Conservation (phyloP, 2,113 vertebrate genomes). For the Cathartes aura region DNA sequence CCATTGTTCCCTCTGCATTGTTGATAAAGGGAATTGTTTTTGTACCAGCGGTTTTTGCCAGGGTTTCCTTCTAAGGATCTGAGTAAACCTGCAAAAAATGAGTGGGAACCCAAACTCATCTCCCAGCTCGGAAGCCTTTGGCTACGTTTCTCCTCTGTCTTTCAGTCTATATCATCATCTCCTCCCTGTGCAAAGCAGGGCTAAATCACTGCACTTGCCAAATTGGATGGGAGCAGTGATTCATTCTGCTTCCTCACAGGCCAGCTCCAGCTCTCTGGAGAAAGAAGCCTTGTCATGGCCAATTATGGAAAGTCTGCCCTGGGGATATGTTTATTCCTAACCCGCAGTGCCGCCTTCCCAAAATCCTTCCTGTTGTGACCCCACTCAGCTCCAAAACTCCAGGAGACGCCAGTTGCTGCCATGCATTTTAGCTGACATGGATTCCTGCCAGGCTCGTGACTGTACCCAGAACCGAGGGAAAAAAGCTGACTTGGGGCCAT, state of each 20-base stretch:
- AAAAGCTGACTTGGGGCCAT: background rate
- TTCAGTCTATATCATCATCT: slow-evolving; percentile 32
- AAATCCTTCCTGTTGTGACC: slow-evolving; percentile 36
- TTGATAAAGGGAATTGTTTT: slow-evolving; percentile 22
- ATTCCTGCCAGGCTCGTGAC: slow-evolving; percentile 49
- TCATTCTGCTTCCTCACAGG: slow-evolving; percentile 26
- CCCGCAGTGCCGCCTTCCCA: background rate
- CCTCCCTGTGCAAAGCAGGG: background rate
- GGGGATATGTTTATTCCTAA: slow-evolving; percentile 54
- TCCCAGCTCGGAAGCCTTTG: slow-evolving; percentile 29
- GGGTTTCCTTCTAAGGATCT: slow-evolving; percentile 52
- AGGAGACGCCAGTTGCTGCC: background rate
- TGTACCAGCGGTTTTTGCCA: slow-evolving; percentile 1
- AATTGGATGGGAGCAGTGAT: slow-evolving; percentile 17
- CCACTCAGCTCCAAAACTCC: slow-evolving; percentile 10
- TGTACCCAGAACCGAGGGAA: background rate
- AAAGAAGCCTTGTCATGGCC: slow-evolving; percentile 53
- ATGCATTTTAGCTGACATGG: background rate
- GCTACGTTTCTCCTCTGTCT: slow-evolving; percentile 9
- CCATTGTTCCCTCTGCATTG: slow-evolving; percentile 16
- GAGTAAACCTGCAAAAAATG: slow-evolving; percentile 35
- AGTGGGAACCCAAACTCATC: slow-evolving; percentile 27
- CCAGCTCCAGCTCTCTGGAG: slow-evolving; percentile 25
- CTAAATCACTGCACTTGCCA: slow-evolving; percentile 29
- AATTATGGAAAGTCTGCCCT: slow-evolving; percentile 62